phyloP scores from a whole-genome alignment of 2,888 invertebrate genomes.

The Hipparchia sbordonii region DNA sequence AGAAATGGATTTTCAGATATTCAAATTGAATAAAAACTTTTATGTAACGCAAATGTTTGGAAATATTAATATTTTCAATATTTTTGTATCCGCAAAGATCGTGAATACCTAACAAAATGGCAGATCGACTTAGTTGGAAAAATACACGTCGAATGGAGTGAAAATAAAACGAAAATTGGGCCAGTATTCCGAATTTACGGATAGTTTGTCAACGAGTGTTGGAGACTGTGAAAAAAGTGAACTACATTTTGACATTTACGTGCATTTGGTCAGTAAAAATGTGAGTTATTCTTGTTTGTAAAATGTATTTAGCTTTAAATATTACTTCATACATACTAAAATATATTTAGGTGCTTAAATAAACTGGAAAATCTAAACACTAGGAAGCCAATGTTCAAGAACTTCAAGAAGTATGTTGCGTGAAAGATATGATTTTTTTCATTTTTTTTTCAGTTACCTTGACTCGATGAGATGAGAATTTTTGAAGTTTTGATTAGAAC shows the following conservation, averaged over 20 bases:
- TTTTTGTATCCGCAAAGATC: slow-evolving; percentile 5
- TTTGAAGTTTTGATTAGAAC: too few relatives aligned
- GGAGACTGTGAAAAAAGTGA: slow-evolving; percentile 20
- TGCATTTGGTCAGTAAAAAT: background rate
- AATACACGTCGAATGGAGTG: slow-evolving; percentile 24
- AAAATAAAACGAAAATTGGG: slow-evolving; percentile 28
- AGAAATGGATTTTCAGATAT: background rate
- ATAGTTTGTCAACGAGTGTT: slow-evolving; percentile 25
- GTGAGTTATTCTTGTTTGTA: too few relatives aligned
- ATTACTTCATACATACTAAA: too few relatives aligned
- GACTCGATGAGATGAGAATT: too few relatives aligned
- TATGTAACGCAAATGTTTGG: background rate
- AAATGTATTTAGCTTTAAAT: too few relatives aligned
- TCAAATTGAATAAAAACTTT: background rate
- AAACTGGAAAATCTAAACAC: too few relatives aligned
- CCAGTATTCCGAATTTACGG: slow-evolving; percentile 27
- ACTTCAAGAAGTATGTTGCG: background rate
- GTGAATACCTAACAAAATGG: slow-evolving; percentile 18
- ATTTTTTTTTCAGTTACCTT: background rate
- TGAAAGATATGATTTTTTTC: background rate
- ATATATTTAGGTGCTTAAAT: too few relatives aligned
- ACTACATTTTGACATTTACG: background rate
- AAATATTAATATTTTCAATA: slow-evolving; percentile 9
- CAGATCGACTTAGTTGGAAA: slow-evolving; percentile 21
- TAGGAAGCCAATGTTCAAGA: too few relatives aligned